phyloP scores from a whole-genome alignment of 2,888 invertebrate genomes.

The Melieria crassipennis region DNA sequence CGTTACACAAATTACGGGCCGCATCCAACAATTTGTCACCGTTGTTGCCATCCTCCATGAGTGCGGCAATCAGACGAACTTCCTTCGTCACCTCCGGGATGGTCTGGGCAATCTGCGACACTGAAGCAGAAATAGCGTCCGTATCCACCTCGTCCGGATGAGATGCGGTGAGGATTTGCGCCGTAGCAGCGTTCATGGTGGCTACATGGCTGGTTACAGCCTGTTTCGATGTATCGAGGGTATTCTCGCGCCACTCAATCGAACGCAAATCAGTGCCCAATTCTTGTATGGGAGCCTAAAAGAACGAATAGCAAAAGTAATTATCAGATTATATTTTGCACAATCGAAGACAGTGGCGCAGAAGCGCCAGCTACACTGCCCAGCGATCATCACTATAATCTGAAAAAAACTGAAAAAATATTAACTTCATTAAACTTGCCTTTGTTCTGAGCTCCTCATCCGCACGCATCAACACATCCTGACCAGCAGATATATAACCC shows the following conservation, averaged over 20 bases:
- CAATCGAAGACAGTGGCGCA: not conserved
- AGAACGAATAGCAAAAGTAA: not conserved
- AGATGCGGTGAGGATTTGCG: conserved; percentile 93
- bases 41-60: conserved; percentile 87
- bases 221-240: conserved; percentile 94
- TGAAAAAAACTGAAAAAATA: not conserved
- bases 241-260: conserved; percentile 93
- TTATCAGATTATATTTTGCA: not conserved
- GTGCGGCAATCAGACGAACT: conserved; percentile 83
- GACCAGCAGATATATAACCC: conserved; percentile 89
- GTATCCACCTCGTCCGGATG: conserved; percentile 93
- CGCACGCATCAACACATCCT: conserved; percentile 87
- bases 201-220: conserved; percentile 97
- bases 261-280: conserved; percentile 87
- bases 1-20: conserved; percentile 88
- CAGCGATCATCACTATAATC: not conserved
- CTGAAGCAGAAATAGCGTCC: conserved; percentile 95
- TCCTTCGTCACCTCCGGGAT: conserved; percentile 95
- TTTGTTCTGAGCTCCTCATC: conserved; percentile 77
- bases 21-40: conserved; percentile 91
- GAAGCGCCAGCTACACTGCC: not conserved
- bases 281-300: conserved; percentile 71
- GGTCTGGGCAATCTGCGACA: conserved; percentile 96
- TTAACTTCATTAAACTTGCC: conserved; percentile 47
- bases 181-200: conserved; percentile 99